Evolutionary conservation across 2,797 vertebrate species (phyloP), one percentile per base, ranked within the genome.

Genomic region (Nasua narica): DNA sequence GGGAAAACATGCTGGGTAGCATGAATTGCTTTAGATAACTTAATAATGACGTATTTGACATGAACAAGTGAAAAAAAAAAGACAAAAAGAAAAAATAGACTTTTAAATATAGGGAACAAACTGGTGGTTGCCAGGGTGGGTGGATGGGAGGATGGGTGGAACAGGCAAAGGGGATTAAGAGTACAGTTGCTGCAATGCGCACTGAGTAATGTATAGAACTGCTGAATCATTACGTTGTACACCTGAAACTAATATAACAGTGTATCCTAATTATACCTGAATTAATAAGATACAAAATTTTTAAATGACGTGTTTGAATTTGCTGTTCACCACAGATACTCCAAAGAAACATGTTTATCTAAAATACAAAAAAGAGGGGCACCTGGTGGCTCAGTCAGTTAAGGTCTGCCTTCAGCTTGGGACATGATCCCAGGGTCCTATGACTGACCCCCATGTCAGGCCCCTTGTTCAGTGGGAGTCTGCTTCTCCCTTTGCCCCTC

Each of bases 391-490:
- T 72, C 69, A 27, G 37, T 43, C 6, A 3, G 12, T 72, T 40
- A 27, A 72, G 69, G 14, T 72, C 69, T 40, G 23, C 23, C 23
- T 27, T 43, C 6, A 13, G 3, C 37, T 72, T 3, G 1, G 37
- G 69, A 27, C 69, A 72, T 40, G 23, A 43, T 72, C 69, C 14
- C 1, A 7, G 23, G 5, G 12, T 40, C 13, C 12, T 27, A 12
- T 13, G 23, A 14, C 40, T 0, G 6, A 72, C 12, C 13, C 37
- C 37, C 13, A 0, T 5, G 2, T 72, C 6, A 3, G 3, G 37
- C 11, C 27, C 37, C 40, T 6, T 7, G 6, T 37, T 43, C 37
- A 72, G 6, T 2, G 37, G 25, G 37, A 27, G 23, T 3, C 69
- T 72, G 32, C 18, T 14, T 72, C 69, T 72, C 69, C 25, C 69